Evolutionary conservation across 2,888 invertebrate genomes (phyloP), one percentile per base, ranked within the genome.

Genomic region (Alcis repandata): DNA sequence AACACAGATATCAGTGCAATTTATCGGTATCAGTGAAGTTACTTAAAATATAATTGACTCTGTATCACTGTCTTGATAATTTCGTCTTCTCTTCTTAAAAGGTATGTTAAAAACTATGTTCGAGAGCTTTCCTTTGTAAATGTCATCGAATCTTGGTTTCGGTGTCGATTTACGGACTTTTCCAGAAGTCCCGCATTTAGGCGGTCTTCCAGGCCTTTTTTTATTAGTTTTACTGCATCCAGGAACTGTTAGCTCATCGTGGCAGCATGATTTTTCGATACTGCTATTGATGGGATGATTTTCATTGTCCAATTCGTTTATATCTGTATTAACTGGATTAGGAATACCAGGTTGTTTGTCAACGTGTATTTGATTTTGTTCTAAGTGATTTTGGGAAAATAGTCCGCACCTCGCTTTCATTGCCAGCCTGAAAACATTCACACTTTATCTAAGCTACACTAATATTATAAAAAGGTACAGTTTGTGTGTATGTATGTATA

Each of bases 91-190:
- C 52, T 49, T 60, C 43, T 62, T 70, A 27, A 77, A 78, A 17
- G 58, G 48, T 1, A 79, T n/a, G n/a, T n/a, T n/a, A n/a, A n/a
- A n/a, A n/a, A n/a, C 79, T 32, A 80, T 69, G 61, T 84, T 83
- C 0, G 78, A 76, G 33, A 84, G 67, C 62, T 83, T 84, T 2
- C 85, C 85, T 2, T 71, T 33, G 56, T 80, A 85, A 57, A 83
- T 63, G 71, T 19, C n/a, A 19, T 43, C 15, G 11, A 8, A 43
- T 19, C 17, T 41, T 3, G 40, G 9, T 40, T 27, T 32, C 17
- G 7, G 15, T 20, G 20, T 4, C 40, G 33, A 70, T 69, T 66
- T 79, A 13, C 20, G 54, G 7, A 27, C 49, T 45, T 46, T 74
- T 64, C 63, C 80, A 2, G 78, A 81, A 1, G 77, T 68, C 0